phyloP scores from a whole-genome alignment of 2,113 vertebrate genomes.

The Menidia beryllina region DNA sequence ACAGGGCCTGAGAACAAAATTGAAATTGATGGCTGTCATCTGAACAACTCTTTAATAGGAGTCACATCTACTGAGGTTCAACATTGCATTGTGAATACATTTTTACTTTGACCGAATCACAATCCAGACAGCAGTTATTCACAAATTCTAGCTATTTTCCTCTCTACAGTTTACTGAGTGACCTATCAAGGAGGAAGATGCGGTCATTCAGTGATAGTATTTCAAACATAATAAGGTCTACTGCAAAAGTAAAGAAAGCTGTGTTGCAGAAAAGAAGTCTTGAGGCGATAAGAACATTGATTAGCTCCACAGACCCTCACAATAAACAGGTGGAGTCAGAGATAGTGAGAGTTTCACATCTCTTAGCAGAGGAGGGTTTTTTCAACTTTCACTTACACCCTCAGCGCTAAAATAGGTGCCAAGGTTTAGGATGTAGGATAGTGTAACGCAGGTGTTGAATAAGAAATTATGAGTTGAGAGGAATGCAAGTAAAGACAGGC shows the following conservation, averaged over 20 bases:
- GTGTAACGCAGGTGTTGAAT: slow-evolving; percentile 18
- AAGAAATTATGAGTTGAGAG: slow-evolving; percentile 35
- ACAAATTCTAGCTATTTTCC: neutral
- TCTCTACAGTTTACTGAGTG: neutral
- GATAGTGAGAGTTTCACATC: slow-evolving; percentile 52
- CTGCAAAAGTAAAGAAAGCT: slow-evolving; percentile 35
- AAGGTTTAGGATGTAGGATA: slow-evolving; percentile 22
- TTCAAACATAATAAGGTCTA: slow-evolving; percentile 51
- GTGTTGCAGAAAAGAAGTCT: slow-evolving; percentile 38
- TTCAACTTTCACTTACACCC: slow-evolving; percentile 29
- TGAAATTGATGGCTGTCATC: slow-evolving; percentile 67
- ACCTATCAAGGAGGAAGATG: slow-evolving; percentile 18
- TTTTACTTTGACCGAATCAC: slow-evolving; percentile 8
- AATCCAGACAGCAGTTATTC: neutral
- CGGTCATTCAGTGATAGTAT: slow-evolving; percentile 31
- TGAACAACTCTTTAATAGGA: slow-evolving; percentile 44
- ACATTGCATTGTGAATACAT: slow-evolving; percentile 11
- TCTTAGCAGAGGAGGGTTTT: slow-evolving; percentile 32
- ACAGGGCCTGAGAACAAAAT: slow-evolving; percentile 51
- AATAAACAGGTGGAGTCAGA: slow-evolving; percentile 67
- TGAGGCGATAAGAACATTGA: slow-evolving; percentile 61
- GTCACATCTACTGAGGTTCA: slow-evolving; percentile 26
- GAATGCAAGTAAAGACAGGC: slow-evolving; percentile 21
- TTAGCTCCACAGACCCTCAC: slow-evolving; percentile 51
- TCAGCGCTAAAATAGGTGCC: slow-evolving; percentile 25